phyloP scores from a whole-genome alignment of 2,113 vertebrate genomes.

The Amphiprion percula region DNA sequence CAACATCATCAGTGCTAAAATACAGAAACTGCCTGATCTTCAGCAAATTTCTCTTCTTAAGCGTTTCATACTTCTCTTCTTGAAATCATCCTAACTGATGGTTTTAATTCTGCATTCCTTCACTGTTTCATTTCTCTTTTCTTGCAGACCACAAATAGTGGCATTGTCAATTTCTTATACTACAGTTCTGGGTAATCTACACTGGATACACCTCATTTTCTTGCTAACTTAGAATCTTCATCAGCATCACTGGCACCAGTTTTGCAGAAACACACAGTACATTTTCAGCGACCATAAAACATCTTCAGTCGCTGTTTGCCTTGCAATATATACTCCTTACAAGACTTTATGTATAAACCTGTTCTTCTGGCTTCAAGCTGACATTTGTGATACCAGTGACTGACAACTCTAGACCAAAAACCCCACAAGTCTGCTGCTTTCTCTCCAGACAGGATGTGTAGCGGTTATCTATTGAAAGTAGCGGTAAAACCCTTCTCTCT shows the following conservation, averaged over 20 bases:
- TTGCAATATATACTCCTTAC: not conserved
- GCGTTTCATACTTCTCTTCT: not conserved
- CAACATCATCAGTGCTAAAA: not conserved
- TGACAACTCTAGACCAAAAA: constrained; percentile 75
- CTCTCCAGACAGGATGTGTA: constrained; percentile 81
- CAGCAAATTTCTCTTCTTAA: constrained; percentile 26
- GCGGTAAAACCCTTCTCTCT: constrained; percentile 72
- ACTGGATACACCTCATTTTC: not conserved
- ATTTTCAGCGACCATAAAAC: not conserved
- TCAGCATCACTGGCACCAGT: not conserved
- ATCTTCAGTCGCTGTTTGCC: not conserved
- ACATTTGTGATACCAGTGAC: constrained; percentile 62
- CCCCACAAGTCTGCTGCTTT: constrained; percentile 77
- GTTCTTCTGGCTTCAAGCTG: constrained; percentile 1
- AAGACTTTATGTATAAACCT: not conserved
- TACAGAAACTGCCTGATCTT: not conserved
- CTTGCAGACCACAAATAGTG: constrained; percentile 71
- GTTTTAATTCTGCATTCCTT: constrained; percentile 58
- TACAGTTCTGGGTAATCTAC: constrained; percentile 31
- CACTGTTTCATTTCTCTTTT: constrained; percentile 82
- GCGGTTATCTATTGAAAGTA: constrained; percentile 82
- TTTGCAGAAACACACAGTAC: constrained; percentile 4
- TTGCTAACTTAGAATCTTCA: not conserved
- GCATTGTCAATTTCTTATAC: constrained; percentile 69
- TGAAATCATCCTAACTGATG: constrained; percentile 38